Evolutionary conservation across 2,113 vertebrate genomes (phyloP).

Genomic region (rat (Rattus norvegicus)): DNA sequence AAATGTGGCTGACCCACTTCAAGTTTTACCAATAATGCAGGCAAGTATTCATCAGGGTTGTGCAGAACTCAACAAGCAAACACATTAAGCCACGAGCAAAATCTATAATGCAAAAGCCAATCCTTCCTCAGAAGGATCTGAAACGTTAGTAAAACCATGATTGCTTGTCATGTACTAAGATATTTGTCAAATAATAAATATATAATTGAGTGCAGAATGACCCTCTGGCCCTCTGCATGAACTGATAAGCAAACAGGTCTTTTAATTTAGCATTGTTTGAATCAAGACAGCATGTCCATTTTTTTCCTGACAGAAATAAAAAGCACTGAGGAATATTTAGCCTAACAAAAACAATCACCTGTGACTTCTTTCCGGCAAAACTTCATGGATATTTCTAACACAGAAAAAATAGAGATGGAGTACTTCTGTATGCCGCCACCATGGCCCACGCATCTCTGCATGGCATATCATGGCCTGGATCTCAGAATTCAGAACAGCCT

Average conservation of each 20-base stretch:
- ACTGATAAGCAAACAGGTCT: not conserved
- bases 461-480: too few relatives aligned
- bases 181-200: not conserved
- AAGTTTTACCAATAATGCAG: not conserved
- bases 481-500: not conserved
- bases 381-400: not conserved
- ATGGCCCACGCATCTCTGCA: not conserved
- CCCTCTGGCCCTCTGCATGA: not conserved
- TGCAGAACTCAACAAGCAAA: not conserved
- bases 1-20: not conserved
- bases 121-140: not conserved
- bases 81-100: not conserved
- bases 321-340: not conserved
- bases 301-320: not conserved
- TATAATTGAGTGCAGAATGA: not conserved
- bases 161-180: not conserved
- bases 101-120: not conserved
- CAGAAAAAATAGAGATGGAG: not conserved
- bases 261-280: not conserved
- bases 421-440: not conserved
- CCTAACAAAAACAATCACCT: not conserved
- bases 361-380: not conserved
- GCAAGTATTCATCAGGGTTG: not conserved
- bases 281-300: not conserved
- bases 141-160: not conserved